Evolutionary conservation across 2,113 vertebrate genomes (phyloP), one percentile per base, ranked within the genome.

Genomic region (Xenopus borealis): DNA sequence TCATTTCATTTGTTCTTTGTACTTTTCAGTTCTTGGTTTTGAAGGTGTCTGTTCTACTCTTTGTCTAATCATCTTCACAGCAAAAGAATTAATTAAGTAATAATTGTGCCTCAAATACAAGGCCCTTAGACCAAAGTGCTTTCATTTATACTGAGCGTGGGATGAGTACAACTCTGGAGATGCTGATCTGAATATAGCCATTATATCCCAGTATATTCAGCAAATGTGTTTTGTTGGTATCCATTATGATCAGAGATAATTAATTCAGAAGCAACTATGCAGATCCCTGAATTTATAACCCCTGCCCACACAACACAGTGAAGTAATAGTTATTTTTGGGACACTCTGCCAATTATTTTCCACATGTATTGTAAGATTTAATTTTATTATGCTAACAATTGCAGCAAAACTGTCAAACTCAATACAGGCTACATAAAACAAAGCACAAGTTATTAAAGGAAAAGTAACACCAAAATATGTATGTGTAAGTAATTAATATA

Each of bases 91-190:
- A 30, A 62, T 23, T 62, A n/a, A 64, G 20, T 13, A 12, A 44
- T n/a, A n/a, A 64, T 64, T 17, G 30, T 40, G 44, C 40, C 64
- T 30, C 52, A 72, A 44, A 59, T 69, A 66, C 58, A 76, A 77
- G 70, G 66, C 62, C 70, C 63, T 78, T 68, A 69, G 72, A 77
- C 72, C 74, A 72, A 40, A 72, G 69, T 66, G 62, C 79, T 78
- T 80, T 76, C 69, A 73, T 72, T 71, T 78, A 58, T 78, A 71
- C 65, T 45, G 27, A 52, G 59, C 50, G 58, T 11, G 40, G 70
- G 52, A 69, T 65, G 61, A 61, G 50, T 64, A 27, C 20, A 61
- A 61, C 67, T 59, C 45, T 55, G 69, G 62, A 72, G 27, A 63
- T 45, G 55, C 23, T 30, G 12, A 79, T 75, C 73, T 79, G 46